Percentiles rank a stretch among this genome's conserved stretches.
Evolutionary conservation across 2,797 vertebrate species (phyloP).

Genomic region (Typhlichthys eigenmanni): DNA sequence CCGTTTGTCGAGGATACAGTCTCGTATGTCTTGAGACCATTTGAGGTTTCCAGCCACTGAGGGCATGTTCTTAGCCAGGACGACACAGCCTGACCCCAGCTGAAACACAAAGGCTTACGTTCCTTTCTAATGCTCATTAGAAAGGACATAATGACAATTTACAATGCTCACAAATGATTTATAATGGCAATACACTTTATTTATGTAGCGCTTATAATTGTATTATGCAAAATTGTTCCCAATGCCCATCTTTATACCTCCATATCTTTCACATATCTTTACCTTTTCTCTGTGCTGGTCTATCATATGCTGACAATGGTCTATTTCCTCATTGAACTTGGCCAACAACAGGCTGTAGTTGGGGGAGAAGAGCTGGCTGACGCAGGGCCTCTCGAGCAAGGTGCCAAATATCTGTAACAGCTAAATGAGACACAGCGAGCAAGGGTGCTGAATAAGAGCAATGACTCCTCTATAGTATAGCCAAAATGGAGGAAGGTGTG

Average conservation of each 20-base stretch:
- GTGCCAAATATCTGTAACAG: slow-evolving; percentile 76
- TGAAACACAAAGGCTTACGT: slow-evolving; percentile 54
- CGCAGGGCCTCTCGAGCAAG: slow-evolving; percentile 75
- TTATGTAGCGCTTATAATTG: no score
- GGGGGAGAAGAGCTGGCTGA: slow-evolving; percentile 71
- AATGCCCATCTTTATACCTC: neutral
- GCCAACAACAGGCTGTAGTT: slow-evolving; percentile 73
- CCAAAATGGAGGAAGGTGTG: neutral
- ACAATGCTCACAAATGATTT: neutral
- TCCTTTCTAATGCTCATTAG: no score
- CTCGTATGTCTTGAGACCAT: slow-evolving; percentile 76
- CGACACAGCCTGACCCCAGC: slow-evolving; percentile 61
- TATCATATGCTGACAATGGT: slow-evolving; percentile 71
- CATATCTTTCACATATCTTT: slow-evolving; percentile 19
- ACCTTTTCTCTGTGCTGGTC: slow-evolving; percentile 77
- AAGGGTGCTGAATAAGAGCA: no score
- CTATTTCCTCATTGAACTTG: slow-evolving; percentile 79
- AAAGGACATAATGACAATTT: neutral
- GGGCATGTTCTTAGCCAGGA: slow-evolving; percentile 78
- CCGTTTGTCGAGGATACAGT: slow-evolving; percentile 71
- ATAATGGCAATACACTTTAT: neutral
- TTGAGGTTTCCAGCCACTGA: slow-evolving; percentile 78
- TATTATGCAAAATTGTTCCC: neutral
- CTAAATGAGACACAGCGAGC: slow-evolving; percentile 42
- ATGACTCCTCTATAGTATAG: neutral